phyloP scores from a whole-genome alignment of 2,113 vertebrate species.

The Condylura cristata region DNA sequence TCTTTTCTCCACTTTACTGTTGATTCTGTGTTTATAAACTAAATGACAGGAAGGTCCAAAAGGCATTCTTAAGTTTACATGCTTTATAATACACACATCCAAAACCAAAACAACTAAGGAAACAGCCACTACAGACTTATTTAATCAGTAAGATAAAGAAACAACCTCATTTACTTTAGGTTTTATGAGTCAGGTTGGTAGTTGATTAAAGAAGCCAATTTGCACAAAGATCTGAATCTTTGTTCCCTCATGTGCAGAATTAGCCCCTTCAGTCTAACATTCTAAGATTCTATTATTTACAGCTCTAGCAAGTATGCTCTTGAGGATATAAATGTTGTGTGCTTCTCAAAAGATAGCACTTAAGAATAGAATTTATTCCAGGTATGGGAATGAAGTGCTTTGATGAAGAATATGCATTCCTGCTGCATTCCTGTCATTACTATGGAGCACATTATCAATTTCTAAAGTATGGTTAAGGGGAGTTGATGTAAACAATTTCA shows the following conservation, averaged over 20 bases:
- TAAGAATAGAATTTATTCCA: slow-evolving; percentile 38
- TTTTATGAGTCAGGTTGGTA: background rate
- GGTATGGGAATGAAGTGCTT: slow-evolving; percentile 69
- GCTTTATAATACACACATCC: background rate
- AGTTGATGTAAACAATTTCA: slow-evolving; percentile 72
- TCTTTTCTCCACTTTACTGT: background rate
- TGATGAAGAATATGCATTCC: slow-evolving; percentile 45
- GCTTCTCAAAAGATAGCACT: slow-evolving; percentile 53
- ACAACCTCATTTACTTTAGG: slow-evolving; percentile 10
- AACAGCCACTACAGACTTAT: background rate
- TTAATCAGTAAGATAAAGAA: slow-evolving; percentile 65
- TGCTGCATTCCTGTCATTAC: slow-evolving; percentile 73
- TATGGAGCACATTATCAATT: slow-evolving; percentile 49
- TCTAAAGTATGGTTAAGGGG: slow-evolving; percentile 53
- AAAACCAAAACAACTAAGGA: background rate
- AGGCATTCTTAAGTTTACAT: background rate
- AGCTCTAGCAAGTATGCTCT: slow-evolving; percentile 35
- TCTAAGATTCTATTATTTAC: slow-evolving; percentile 54
- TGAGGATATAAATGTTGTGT: slow-evolving; percentile 65
- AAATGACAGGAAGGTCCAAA: background rate
- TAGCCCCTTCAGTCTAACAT: background rate
- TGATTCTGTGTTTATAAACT: slow-evolving; percentile 13
- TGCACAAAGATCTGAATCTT: background rate
- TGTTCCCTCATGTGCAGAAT: slow-evolving; percentile 25
- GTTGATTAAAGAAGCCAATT: background rate